A percentile compares a stretch with the other conserved stretches of the same genome.
These are phyloP conservation scores for Pantala flavescens DNA, from an alignment of 1,140 invertebrate genomes.

Conservation along the genomic window DNA sequence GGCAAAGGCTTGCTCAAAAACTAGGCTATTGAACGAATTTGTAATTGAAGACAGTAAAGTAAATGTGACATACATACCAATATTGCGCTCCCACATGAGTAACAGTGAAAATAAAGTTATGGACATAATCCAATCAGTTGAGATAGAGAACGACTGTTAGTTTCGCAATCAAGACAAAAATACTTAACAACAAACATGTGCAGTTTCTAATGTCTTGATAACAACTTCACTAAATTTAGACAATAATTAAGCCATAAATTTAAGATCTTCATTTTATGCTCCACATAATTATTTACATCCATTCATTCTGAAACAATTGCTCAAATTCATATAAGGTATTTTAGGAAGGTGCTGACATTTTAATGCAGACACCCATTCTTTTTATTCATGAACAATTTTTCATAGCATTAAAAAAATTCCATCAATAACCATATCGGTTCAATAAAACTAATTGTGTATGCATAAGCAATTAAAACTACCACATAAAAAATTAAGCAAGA, in stretches of 20 bases:
- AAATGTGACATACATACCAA: conserved; percentile 19
- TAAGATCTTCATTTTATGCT: neutral
- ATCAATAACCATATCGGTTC: neutral
- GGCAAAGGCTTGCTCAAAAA: conserved; percentile 3
- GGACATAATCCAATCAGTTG: conserved; percentile 19
- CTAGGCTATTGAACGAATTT: conserved; percentile 2
- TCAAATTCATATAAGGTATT: neutral
- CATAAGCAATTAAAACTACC: conserved; percentile 8
- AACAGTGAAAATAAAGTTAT: conserved; percentile 21
- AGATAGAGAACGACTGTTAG: neutral
- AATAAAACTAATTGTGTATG: neutral
- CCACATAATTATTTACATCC: neutral
- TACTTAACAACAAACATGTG: conserved; percentile 10
- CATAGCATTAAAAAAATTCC: neutral
- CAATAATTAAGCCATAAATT: neutral
- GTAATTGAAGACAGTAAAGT: conserved; percentile 7
- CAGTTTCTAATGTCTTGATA: neutral
- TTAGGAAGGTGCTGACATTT: neutral
- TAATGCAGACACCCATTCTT: neutral
- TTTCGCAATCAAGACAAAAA: conserved; percentile 8
- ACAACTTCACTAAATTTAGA: neutral
- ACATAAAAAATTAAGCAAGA: conserved; percentile 10
- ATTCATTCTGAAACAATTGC: neutral
- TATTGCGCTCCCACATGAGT: conserved; percentile 16
- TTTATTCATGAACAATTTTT: neutral